Base-by-base conservation (phyloP, 2,888 invertebrate genomes). In the Rhabditoides inermis region DNA sequence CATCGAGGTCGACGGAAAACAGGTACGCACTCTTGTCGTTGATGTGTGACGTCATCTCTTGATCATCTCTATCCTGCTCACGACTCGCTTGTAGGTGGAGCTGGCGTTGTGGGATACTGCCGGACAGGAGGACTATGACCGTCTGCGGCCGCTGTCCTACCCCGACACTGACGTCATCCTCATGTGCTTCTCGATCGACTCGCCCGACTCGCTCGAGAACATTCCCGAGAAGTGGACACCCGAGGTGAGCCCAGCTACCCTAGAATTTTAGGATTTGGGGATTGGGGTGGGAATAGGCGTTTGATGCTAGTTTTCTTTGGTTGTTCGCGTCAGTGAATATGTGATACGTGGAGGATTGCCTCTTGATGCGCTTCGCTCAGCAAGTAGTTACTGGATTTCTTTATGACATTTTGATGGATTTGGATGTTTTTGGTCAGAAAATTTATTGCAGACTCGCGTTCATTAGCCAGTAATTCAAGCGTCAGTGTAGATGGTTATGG, bases 221-320 rank as follows among this genome's bases (percentile, higher is more conserved):
- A 94, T 98, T 81, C 90, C 91, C 63, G 95, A 95, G 82, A 98
- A 95, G 82, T 98, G 98, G 98, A 92, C 90, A 65, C 95, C 95
- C 45, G 95, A 98, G 83, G 90, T 89, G 22, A 23, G 45, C 27
- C 12, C 26, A 20, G 15, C 15, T 45, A 25, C 2, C 26, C 15
- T 42, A 10, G 1, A 20, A 15, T 42, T 15, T 28, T 44, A 23
- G 12, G 30, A 23, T 45, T 18, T 28, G 5, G 26, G n/a, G n/a
- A n/a, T n/a, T n/a, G n/a, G n/a, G n/a, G n/a, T n/a, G n/a, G n/a
- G n/a, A n/a, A n/a, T n/a, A n/a, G n/a, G n/a, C n/a, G n/a, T n/a
- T n/a, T n/a, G n/a, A n/a, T n/a, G n/a, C n/a, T n/a, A n/a, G n/a
- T 12, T 32, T 32, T 32, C 1, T 32, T 32, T 32, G 32, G 32